Evolutionary conservation across 2,797 vertebrate species (phyloP).

Genomic region (Crocidura indochinensis): DNA sequence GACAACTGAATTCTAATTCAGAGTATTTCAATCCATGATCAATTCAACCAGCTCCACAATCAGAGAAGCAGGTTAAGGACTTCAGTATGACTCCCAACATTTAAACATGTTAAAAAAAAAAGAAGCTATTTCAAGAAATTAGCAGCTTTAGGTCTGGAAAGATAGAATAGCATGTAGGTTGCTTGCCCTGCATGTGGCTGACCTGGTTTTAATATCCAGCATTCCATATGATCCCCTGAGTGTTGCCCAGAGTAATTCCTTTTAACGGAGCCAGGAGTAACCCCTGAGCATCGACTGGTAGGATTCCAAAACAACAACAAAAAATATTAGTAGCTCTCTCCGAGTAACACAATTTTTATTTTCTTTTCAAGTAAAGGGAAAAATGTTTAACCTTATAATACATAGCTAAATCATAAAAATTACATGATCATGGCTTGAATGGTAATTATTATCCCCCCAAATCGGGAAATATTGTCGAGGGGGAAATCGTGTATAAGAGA

Average conservation of each 20-base stretch:
- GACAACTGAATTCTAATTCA: too few relatives aligned
- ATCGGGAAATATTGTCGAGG: background rate
- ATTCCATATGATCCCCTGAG: too few relatives aligned
- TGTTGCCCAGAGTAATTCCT: too few relatives aligned
- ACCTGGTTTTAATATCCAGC: too few relatives aligned
- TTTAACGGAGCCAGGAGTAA: too few relatives aligned
- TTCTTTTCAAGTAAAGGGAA: conserved; percentile 48
- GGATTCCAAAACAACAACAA: too few relatives aligned
- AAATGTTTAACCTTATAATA: conserved; percentile 1
- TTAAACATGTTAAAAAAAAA: background rate
- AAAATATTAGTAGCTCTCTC: background rate
- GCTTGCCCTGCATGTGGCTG: too few relatives aligned
- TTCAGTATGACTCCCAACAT: background rate
- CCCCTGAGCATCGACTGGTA: too few relatives aligned
- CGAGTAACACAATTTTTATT: conserved; percentile 51
- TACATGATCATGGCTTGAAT: conserved; percentile 11
- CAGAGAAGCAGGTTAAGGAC: background rate
- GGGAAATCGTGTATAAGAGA: background rate
- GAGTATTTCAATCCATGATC: background rate
- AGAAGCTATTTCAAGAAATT: conserved; percentile 48
- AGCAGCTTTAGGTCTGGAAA: background rate
- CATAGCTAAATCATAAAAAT: background rate
- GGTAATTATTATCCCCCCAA: background rate
- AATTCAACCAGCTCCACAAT: background rate
- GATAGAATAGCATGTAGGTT: too few relatives aligned